Evolutionary conservation across 2,797 vertebrate genomes (phyloP).

Genomic region (Huso huso): DNA sequence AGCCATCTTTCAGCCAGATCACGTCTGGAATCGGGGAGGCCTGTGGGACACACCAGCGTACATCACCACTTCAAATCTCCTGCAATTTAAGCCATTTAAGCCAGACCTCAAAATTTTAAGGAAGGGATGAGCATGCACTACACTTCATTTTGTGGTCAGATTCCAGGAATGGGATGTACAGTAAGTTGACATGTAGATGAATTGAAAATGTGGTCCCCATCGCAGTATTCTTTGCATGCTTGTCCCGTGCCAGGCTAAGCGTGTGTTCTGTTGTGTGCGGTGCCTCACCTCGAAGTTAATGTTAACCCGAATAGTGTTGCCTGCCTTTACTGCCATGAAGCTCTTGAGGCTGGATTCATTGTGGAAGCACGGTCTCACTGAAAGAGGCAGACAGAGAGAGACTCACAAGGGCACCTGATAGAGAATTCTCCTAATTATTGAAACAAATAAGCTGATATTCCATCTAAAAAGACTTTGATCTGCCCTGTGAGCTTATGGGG

Average conservation of each 20-base stretch:
- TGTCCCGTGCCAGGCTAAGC: neutral
- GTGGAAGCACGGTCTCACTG: conserved; percentile 69
- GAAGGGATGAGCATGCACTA: neutral
- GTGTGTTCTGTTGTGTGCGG: neutral
- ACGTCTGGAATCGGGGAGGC: conserved; percentile 64
- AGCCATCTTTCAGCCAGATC: conserved; percentile 71
- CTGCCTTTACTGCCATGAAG: conserved; percentile 59
- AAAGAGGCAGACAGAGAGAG: conserved; percentile 13
- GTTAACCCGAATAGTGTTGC: conserved; percentile 62
- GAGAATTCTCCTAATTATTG: too few relatives aligned
- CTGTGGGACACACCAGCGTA: conserved; percentile 41
- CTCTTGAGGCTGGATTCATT: conserved; percentile 59
- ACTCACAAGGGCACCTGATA: neutral
- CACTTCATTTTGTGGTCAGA: too few relatives aligned
- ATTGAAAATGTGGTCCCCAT: too few relatives aligned
- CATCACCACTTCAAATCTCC: too few relatives aligned
- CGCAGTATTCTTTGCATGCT: too few relatives aligned
- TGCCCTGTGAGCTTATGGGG: too few relatives aligned
- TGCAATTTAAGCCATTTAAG: too few relatives aligned
- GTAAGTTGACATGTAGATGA: too few relatives aligned
- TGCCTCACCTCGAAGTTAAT: conserved; percentile 70
- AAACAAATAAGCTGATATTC: too few relatives aligned
- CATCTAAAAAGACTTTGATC: too few relatives aligned
- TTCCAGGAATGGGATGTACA: too few relatives aligned
- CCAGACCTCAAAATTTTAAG: neutral